These are phyloP conservation scores for Urocitellus parryii DNA, from an alignment of 2,113 vertebrate species.

Conservation along the genomic window DNA sequence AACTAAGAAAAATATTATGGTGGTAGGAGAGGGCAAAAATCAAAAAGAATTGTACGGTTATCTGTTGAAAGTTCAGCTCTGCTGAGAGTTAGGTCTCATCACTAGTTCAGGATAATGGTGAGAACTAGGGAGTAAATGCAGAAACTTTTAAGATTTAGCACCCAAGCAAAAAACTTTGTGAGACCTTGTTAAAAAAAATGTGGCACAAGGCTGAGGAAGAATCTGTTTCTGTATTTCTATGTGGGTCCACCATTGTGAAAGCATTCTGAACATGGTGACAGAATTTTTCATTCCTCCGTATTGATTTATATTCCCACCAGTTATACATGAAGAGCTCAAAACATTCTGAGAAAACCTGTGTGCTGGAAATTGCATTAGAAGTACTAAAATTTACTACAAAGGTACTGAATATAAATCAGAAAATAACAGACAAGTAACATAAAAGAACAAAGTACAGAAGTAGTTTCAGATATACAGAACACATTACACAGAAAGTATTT, in stretches of 20 bases:
- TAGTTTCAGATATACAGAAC: not conserved
- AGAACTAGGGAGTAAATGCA: not conserved
- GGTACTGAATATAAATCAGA: not conserved
- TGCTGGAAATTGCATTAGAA: not conserved
- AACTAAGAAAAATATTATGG: conserved; percentile 13
- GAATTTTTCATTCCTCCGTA: not conserved
- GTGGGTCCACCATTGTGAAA: not conserved
- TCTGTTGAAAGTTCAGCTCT: not conserved
- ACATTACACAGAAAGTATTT: not conserved
- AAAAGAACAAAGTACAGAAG: not conserved
- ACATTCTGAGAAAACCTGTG: not conserved
- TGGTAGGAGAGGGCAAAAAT: not conserved
- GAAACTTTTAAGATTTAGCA: not conserved
- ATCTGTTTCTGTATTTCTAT: not conserved
- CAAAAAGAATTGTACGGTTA: not conserved
- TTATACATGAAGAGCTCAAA: not conserved
- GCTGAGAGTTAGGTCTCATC: not conserved
- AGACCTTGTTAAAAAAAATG: not conserved
- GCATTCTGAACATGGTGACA: not conserved
- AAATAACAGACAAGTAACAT: not conserved
- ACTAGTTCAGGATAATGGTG: not conserved
- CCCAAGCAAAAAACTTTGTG: not conserved
- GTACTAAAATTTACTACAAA: not conserved
- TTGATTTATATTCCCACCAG: not conserved
- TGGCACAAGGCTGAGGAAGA: not conserved